Percentiles rank a stretch among this genome's conserved stretches.
Conservation (phyloP, 2,113 vertebrate species). For the Melanocharis versteri region DNA sequence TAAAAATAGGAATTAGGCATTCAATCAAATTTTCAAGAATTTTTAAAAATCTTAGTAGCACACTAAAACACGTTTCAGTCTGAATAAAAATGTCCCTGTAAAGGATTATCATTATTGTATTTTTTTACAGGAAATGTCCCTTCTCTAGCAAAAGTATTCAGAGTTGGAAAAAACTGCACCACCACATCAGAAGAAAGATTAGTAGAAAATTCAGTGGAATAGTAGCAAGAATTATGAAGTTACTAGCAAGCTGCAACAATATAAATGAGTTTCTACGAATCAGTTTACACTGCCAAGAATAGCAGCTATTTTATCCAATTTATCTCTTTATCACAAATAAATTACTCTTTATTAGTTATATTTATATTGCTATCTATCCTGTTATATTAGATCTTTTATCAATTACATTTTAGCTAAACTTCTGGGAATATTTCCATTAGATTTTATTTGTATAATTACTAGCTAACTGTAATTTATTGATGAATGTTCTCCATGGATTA, state of each 20-base stretch:
- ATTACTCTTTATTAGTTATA: not conserved
- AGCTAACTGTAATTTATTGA: not conserved
- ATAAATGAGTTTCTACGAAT: not conserved
- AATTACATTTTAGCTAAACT: not conserved
- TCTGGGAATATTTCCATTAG: not conserved
- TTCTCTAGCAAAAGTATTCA: not conserved
- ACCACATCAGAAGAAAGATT: not conserved
- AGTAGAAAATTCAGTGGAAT: not conserved
- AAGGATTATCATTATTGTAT: not conserved
- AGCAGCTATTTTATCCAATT: not conserved
- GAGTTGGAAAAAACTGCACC: not conserved
- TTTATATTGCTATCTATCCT: not conserved
- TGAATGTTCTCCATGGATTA: not conserved
- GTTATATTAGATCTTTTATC: not conserved
- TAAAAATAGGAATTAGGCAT: not conserved
- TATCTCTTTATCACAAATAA: not conserved
- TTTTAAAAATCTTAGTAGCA: not conserved
- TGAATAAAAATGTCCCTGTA: not conserved
- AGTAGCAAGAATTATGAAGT: not conserved
- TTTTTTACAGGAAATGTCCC: not conserved
- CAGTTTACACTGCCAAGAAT: not conserved
- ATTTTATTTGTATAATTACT: not conserved
- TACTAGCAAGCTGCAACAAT: not conserved
- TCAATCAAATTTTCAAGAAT: not conserved
- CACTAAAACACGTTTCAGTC: not conserved